Evolutionary conservation across 2,888 invertebrate species (phyloP).

Genomic region (Julus scanicus): DNA sequence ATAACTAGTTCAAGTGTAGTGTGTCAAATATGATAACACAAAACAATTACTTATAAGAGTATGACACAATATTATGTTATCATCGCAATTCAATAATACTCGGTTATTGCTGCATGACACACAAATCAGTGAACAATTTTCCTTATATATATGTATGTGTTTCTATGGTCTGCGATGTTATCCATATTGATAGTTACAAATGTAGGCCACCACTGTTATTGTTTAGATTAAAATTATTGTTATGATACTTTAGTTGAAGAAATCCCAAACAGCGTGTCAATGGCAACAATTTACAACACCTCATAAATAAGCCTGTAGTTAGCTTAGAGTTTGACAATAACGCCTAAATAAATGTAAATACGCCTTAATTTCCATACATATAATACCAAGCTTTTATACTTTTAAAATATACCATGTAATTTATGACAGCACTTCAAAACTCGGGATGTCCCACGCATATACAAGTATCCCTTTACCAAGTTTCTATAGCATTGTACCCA

Average conservation of each 20-base stretch:
- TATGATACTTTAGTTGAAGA: background rate
- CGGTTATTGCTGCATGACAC: background rate
- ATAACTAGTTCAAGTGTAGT: background rate
- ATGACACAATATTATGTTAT: background rate
- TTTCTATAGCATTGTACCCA: background rate
- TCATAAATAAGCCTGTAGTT: background rate
- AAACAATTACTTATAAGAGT: background rate
- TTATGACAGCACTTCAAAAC: constrained; percentile 17
- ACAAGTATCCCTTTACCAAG: background rate
- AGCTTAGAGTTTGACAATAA: background rate
- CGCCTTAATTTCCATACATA: background rate
- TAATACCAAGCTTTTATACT: background rate
- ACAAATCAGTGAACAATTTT: background rate
- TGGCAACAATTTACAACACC: background rate
- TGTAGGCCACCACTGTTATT: background rate
- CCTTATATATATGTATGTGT: background rate
- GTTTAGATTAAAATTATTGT: background rate
- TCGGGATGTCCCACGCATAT: background rate
- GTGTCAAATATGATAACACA: background rate
- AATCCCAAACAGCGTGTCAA: background rate
- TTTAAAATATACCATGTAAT: background rate
- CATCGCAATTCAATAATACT: background rate
- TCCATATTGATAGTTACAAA: background rate
- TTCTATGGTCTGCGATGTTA: background rate
- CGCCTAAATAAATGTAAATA: background rate